These are phyloP conservation scores for Habroteleia sp. DNA, from an alignment of 2,888 invertebrate species.

Conservation along the genomic window DNA sequence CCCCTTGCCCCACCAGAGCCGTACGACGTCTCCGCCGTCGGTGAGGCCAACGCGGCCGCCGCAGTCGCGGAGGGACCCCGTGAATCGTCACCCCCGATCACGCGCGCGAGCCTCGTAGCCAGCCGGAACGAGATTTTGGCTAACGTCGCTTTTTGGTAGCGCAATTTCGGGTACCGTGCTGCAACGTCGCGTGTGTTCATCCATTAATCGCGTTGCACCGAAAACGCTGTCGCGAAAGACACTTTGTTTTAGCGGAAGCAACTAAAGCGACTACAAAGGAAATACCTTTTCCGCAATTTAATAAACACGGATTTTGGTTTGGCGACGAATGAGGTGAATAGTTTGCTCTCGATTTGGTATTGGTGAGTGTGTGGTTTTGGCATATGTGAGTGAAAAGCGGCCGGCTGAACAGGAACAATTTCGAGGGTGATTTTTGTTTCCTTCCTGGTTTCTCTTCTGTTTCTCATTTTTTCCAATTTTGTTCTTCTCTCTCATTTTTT, in stretches of 20 bases:
- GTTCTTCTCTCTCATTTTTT: constrained; percentile 13
- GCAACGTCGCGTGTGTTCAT: constrained; percentile 64
- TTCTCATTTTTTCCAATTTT: neutral
- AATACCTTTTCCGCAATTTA: neutral
- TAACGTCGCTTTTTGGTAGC: constrained; percentile 62
- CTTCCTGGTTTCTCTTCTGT: constrained; percentile 1
- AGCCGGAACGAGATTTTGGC: constrained; percentile 69
- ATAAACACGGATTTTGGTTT: constrained; percentile 40
- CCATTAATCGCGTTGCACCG: constrained; percentile 1
- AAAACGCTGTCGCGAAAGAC: constrained; percentile 27
- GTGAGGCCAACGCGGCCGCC: constrained; percentile 62
- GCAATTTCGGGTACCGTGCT: constrained; percentile 65
- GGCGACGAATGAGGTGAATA: constrained; percentile 44
- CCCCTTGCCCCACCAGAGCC: constrained; percentile 56
- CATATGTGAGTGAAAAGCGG: constrained; percentile 42
- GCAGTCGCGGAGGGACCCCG: constrained; percentile 64
- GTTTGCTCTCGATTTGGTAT: constrained; percentile 37
- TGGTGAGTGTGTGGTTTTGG: constrained; percentile 54
- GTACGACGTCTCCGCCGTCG: constrained; percentile 53
- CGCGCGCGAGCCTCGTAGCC: constrained; percentile 67
- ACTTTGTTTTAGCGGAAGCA: neutral
- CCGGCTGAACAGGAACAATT: constrained; percentile 37
- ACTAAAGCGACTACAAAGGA: neutral
- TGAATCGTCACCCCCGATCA: constrained; percentile 73
- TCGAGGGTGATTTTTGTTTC: constrained; percentile 14